Evolutionary conservation across 2,888 invertebrate species (phyloP), one percentile per base, ranked within the genome.

Genomic region (Pollenia angustigena): DNA sequence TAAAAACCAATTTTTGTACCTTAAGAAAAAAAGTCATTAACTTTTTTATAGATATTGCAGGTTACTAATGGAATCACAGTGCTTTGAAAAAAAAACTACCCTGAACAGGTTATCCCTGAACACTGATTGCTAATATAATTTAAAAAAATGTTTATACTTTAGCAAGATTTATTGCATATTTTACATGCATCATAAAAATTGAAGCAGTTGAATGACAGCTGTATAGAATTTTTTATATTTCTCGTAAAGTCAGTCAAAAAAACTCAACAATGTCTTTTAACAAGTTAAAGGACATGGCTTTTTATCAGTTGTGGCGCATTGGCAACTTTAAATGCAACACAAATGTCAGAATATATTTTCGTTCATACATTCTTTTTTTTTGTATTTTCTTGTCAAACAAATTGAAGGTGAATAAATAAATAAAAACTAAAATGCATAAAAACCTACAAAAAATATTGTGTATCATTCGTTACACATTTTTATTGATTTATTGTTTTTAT

Each of bases 321-420:
- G 62, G 40, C 60, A 54, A n/a, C 54, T 82, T 82, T 46, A 40
- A 54, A 71, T 46, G 58, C 46, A 69, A 64, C 68, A 48, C 6
- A 82, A 82, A 76, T 76, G 82, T 18, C 82, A 76, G 58, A 50
- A 68, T 52, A 60, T 52, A 60, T 68, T 68, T 76, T 18, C 52
- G 16, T 80, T 64, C 75, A 52, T 71, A 18, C 16, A 14, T n/a
- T 52, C n/a, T 16, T 46, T 64, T 8, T 18, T 14, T 11, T 40
- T 42, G 16, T 62, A 42, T 62, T 62, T 52, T 44, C 44, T 50
- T 12, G 32, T 60, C n/a, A 18, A 84, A 18, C 42, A 79, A 72
- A 79, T 80, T 84, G 68, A 80, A 80, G 84, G 79, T 85, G 79
- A 80, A 85, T 75, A 74, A 79, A 83, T 72, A 78, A 78, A 75